phyloP scores from a whole-genome alignment of 2,888 invertebrate species.

The Hemistola chrysoprasaria region DNA sequence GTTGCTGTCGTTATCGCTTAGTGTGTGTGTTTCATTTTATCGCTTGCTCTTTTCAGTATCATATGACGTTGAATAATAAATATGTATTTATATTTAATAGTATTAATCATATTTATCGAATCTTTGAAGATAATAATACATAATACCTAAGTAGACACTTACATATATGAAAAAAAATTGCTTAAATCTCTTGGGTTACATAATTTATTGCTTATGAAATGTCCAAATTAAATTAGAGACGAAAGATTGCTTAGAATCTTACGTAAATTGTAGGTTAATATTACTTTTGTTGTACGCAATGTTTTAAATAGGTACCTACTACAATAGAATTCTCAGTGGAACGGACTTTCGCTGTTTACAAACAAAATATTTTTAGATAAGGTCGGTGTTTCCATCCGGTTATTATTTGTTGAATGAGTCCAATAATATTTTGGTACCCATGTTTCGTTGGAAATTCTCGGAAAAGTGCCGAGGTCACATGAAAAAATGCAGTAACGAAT shows the following conservation, averaged over 20 bases:
- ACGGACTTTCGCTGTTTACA: constrained; percentile 17
- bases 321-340: constrained; percentile 9
- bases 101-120: too few species aligned
- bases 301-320: too few species aligned
- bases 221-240: too few species aligned
- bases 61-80: not conserved
- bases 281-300: not conserved
- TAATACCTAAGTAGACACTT: too few species aligned
- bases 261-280: too few species aligned
- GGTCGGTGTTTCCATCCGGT: not conserved
- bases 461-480: constrained; percentile 57
- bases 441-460: not conserved
- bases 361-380: constrained; percentile 19
- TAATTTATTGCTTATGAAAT: too few species aligned
- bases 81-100: not conserved
- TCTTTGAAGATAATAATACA: too few species aligned
- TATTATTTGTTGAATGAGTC: not conserved
- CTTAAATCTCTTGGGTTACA: too few species aligned
- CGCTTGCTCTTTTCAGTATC: not conserved
- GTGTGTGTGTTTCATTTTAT: constrained; percentile 1
- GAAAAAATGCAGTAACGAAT: constrained; percentile 71
- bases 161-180: too few species aligned
- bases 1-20: constrained; percentile 1
- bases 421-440: not conserved
- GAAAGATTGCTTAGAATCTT: too few species aligned